Base-by-base conservation (phyloP, 2,888 invertebrate genomes). In the Athalia cordata region DNA sequence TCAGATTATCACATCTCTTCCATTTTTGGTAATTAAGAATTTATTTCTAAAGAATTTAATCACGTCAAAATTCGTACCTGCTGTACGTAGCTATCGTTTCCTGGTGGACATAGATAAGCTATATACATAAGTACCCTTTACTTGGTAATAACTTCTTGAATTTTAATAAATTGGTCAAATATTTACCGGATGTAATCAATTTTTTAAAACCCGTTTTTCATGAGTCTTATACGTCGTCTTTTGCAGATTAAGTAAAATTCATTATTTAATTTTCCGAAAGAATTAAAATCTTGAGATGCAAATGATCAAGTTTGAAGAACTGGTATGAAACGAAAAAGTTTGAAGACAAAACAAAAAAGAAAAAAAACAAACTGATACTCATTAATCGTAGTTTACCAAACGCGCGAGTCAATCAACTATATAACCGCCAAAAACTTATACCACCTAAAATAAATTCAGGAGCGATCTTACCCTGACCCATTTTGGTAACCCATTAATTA, bases 121-220 rank as follows among this genome's bases (percentile, higher is more conserved):
- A 52, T 50, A 29, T 29, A 29, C 29, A 2, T 2, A n/a, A n/a
- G 29, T 29, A 67, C 67, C 50, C 50, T 8, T 15, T 47, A 50
- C 13, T 15, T 8, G 9, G 50, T 50, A 50, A 67, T 49, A 50
- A 50, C 15, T 67, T 67, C 29, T 6, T 0, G 11, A 50, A 68
- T 68, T 68, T 68, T 55, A 68, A 52, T 55, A 68, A 9, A 43
- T 52, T 52, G n/a, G 68, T 11, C 52, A 68, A 68, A 68, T 55
- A 55, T 68, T 55, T 68, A 55, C 43, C 29, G 29, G 50, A 29
- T 11, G 43, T 55, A 68, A 68, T 68, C 29, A 68, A 68, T 52
- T 68, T 68, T 29, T 68, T 68, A 66, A 66, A 49, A 66, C 8
- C 49, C 13, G 15, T 66, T 49, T 29, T 29, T 29, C 29, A 29